These are phyloP conservation scores for Amphilophus citrinellus DNA, from an alignment of 2,113 vertebrate species.

Conservation along the genomic window DNA sequence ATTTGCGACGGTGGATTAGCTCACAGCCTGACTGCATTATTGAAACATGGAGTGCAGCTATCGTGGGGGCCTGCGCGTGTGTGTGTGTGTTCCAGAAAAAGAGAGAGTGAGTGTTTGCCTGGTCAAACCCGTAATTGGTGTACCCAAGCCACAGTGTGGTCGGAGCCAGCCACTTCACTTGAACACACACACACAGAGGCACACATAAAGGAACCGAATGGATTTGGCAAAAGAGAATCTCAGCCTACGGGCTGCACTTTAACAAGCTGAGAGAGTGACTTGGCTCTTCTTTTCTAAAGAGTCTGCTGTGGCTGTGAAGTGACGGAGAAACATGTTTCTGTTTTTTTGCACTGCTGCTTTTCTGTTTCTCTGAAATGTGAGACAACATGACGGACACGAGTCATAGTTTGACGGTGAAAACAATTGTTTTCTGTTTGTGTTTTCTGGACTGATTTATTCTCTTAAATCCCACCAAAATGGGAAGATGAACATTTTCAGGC, in stretches of 20 bases:
- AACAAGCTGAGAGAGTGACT: constrained; percentile 39
- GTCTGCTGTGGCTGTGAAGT: constrained; percentile 15
- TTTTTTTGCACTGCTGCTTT: constrained; percentile 43
- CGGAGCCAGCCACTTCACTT: constrained; percentile 48
- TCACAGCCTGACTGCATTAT: constrained; percentile 25
- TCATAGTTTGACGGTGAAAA: background rate
- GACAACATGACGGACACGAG: constrained; percentile 8
- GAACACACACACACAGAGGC: constrained; percentile 21
- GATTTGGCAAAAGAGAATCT: constrained; percentile 42
- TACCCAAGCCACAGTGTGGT: constrained; percentile 65
- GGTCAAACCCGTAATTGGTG: constrained; percentile 69
- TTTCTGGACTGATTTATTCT: constrained; percentile 3
- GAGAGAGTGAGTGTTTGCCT: constrained; percentile 60
- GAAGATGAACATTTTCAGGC: background rate
- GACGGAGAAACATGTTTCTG: constrained; percentile 26
- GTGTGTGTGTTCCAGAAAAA: constrained; percentile 25
- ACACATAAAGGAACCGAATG: background rate
- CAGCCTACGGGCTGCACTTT: constrained; percentile 33
- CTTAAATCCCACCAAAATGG: background rate
- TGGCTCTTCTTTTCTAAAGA: constrained; percentile 30
- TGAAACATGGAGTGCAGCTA: background rate
- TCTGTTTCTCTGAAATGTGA: constrained; percentile 31
- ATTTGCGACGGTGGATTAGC: constrained; percentile 29
- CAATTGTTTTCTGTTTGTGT: background rate
- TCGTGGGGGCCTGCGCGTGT: constrained; percentile 37